phyloP scores from a whole-genome alignment of 2,113 vertebrate species.

The Piprites chloris region DNA sequence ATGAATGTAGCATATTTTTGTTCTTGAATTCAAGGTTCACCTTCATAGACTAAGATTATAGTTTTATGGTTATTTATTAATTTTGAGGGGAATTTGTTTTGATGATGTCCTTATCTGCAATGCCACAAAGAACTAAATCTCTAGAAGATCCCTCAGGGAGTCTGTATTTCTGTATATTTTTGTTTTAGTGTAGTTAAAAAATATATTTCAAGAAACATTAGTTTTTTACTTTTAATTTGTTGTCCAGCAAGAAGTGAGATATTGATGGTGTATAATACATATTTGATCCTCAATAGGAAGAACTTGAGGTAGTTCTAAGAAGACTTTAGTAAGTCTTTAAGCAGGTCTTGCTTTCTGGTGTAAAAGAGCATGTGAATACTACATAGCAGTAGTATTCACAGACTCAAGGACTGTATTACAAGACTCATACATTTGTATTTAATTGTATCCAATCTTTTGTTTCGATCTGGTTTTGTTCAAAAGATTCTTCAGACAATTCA shows the following conservation, averaged over 20 bases:
- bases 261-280: neutral
- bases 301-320: neutral
- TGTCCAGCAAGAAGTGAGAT: neutral
- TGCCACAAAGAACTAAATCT: neutral
- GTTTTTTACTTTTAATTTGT: neutral
- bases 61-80: neutral
- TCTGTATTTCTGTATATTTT: neutral
- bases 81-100: neutral
- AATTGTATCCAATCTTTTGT: neutral
- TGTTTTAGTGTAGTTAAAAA: neutral
- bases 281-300: neutral
- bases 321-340: neutral
- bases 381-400: too few species aligned
- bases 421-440: neutral
- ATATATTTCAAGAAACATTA: neutral
- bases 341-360: neutral
- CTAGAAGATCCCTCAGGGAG: neutral
- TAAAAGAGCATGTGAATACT: neutral
- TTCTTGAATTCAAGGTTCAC: neutral
- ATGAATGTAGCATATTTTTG: neutral
- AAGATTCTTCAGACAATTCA: neutral
- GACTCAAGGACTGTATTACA: neutral
- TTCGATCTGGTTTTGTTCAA: neutral
- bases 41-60: neutral
- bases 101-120: neutral